Percentiles rank a stretch among this genome's conserved stretches.
phyloP scores from a whole-genome alignment of 2,888 invertebrate species.

The Desoria tigrina region DNA sequence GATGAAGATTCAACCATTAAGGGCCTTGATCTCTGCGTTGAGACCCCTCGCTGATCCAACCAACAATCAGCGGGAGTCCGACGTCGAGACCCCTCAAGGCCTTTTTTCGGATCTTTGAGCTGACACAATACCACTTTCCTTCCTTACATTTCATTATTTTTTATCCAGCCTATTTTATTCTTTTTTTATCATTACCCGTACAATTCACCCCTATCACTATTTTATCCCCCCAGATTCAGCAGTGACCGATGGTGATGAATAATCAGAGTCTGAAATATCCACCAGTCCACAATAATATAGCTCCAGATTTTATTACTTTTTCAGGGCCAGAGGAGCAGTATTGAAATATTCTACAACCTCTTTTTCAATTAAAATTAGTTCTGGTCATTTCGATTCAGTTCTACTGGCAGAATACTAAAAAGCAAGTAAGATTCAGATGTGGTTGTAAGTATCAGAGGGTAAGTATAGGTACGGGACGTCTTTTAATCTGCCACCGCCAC shows the following conservation, averaged over 20 bases:
- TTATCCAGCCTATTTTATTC: not conserved
- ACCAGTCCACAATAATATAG: too few relatives aligned
- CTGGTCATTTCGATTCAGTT: too few relatives aligned
- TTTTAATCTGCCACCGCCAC: too few relatives aligned
- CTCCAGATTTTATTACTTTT: too few relatives aligned
- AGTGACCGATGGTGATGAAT: not conserved
- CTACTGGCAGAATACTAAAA: too few relatives aligned
- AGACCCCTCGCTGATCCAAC: slow-evolving; percentile 37
- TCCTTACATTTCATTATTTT: slow-evolving; percentile 5
- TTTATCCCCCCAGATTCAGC: not conserved
- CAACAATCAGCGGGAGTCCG: slow-evolving; percentile 39
- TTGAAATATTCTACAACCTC: too few relatives aligned
- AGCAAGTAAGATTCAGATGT: too few relatives aligned
- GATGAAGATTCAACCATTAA: slow-evolving; percentile 12
- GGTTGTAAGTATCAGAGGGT: too few relatives aligned
- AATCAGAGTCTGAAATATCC: not conserved
- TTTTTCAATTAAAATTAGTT: too few relatives aligned
- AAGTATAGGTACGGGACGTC: too few relatives aligned
- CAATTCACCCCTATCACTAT: not conserved
- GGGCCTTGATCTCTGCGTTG: slow-evolving; percentile 5
- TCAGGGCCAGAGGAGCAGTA: too few relatives aligned
- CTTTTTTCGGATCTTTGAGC: slow-evolving; percentile 19
- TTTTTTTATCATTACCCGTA: not conserved
- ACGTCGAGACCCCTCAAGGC: slow-evolving; percentile 9
- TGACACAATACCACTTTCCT: slow-evolving; percentile 10